Conservation (phyloP, 2,113 vertebrate genomes). For the Phainopepla nitens region DNA sequence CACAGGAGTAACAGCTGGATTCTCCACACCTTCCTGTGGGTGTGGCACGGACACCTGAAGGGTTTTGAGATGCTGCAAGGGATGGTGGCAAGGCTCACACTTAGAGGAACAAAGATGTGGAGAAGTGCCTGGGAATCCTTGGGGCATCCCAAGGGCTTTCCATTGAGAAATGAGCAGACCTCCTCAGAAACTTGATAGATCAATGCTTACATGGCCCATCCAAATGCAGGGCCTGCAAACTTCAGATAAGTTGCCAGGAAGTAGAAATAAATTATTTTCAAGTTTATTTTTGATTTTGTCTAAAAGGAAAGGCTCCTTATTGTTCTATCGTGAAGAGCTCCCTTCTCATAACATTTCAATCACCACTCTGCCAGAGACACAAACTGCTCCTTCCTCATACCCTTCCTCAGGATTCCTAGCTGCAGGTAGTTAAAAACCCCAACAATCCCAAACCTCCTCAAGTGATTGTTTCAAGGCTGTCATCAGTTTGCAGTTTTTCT, state of each 20-base stretch:
- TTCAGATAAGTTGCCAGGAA: not conserved
- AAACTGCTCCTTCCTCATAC: not conserved
- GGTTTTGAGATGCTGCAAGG: not conserved
- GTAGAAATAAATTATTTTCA: not conserved
- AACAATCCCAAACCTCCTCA: not conserved
- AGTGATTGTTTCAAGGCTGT: constrained; percentile 9
- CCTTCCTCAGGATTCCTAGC: not conserved
- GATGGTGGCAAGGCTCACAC: not conserved
- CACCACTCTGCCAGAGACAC: not conserved
- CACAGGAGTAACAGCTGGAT: not conserved
- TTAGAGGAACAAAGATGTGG: not conserved
- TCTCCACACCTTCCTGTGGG: not conserved
- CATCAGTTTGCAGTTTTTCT: constrained; percentile 39
- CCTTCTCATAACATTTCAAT: not conserved
- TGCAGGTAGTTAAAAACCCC: not conserved
- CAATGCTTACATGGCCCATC: not conserved
- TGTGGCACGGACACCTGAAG: not conserved
- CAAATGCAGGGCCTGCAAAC: not conserved
- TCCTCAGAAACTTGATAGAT: not conserved
- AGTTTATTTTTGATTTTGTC: not conserved
- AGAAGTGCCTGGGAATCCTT: not conserved
- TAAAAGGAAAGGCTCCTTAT: not conserved
- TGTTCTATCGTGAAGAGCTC: not conserved
- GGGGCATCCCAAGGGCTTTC: not conserved
- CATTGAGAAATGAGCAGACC: not conserved